phyloP scores from a whole-genome alignment of 2,888 invertebrate species.

The Ferrisia virgata region DNA sequence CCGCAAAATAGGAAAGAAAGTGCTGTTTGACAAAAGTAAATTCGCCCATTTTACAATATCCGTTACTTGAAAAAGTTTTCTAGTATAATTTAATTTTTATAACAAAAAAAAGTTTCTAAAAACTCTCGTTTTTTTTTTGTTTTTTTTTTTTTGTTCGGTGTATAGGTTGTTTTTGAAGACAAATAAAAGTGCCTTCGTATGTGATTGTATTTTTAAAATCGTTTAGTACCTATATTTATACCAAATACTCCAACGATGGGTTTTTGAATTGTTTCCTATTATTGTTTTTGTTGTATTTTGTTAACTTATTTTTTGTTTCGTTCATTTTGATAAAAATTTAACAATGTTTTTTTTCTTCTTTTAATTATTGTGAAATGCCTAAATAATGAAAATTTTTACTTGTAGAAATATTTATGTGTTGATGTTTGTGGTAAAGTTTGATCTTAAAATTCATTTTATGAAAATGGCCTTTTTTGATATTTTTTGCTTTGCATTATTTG shows the following conservation, averaged over 20 bases:
- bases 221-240: conserved; percentile 6
- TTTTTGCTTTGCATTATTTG: no score
- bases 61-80: background rate
- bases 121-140: background rate
- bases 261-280: background rate
- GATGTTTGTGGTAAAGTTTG: background rate
- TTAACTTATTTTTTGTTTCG: background rate
- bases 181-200: conserved; percentile 40
- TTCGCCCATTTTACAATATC: background rate
- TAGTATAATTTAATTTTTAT: background rate
- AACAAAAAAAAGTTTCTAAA: background rate
- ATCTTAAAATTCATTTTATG: background rate
- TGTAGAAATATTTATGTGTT: no score
- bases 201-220: conserved; percentile 34
- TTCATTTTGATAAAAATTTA: background rate
- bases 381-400: background rate
- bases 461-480: no score
- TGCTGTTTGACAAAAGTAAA: conserved; percentile 41
- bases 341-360: background rate
- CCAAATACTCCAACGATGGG: background rate
- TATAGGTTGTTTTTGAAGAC: conserved; percentile 7
- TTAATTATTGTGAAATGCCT: background rate
- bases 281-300: background rate
- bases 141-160: background rate
- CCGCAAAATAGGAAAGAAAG: conserved; percentile 44